Base-by-base conservation (phyloP, 2,888 invertebrate species). In the Schizotus pectinicornis region DNA sequence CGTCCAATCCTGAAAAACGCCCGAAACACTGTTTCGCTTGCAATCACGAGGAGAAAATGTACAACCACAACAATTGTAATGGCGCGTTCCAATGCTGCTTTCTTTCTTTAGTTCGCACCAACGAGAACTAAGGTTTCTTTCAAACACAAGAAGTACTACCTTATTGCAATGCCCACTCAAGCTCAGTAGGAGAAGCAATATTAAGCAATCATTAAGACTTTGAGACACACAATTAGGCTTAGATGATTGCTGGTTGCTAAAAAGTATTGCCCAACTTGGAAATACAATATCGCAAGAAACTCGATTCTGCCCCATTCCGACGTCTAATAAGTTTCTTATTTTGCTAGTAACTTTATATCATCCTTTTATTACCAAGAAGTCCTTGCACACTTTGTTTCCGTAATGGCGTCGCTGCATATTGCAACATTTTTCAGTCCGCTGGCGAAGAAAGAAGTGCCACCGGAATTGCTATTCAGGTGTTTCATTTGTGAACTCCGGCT, bases 361-460 rank as follows among this genome's bases (percentile, higher is more conserved):
- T 48, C 47, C 14, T 22, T 42, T 55, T 56, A 56, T 50, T 51
- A 46, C 36, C 43, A 33, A 13, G 12, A 56, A 51, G 34, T 45
- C 35, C 12, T 6, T 37, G 6, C 43, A 11, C 38, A 38, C 33
- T 41, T 34, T 54, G 43, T 56, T 56, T 54, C 42, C 32, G 49
- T 49, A 56, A 56, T 56, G 42, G 41, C 42, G 43, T 30, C 35
- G 13, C 38, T 51, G 56, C 46, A 56, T 56, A 51, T 51, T 56
- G 42, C 37, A 45, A 31, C 12, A 41, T 34, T 54, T 48, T 56
- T 49, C 22, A 22, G 22, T 32, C 43, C 31, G 6, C 9, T 11
- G 41, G 31, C 31, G 22, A 12, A 12, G 38, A 38, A 55, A 42
- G 48, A 41, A 41, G 22, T 22, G 22, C 22, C 3, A 22, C 22